Evolutionary conservation across 2,797 vertebrate genomes (phyloP).

Genomic region (Pipistrellus nathusii): DNA sequence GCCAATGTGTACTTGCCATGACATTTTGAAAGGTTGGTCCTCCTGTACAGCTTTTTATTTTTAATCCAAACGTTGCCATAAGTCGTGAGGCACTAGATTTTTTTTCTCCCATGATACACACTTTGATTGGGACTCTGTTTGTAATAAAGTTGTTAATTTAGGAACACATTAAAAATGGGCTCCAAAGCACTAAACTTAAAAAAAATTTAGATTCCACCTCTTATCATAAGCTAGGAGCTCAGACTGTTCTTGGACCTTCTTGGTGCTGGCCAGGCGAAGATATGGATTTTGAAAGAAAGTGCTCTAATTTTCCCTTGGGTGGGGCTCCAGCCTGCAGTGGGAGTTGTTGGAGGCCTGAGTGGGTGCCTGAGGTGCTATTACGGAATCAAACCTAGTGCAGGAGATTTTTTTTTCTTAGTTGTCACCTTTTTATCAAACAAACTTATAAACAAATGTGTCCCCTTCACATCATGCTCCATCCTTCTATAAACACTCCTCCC

Average conservation of each 20-base stretch:
- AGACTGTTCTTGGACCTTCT: neutral
- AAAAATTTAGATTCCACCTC: neutral
- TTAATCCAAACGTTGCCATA: slow-evolving; percentile 19
- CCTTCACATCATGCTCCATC: neutral
- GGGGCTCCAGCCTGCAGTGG: slow-evolving; percentile 66
- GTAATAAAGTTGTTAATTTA: slow-evolving; percentile 42
- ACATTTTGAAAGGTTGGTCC: neutral
- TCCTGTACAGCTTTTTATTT: neutral
- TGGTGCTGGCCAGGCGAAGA: neutral
- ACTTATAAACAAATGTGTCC: neutral
- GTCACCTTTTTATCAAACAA: slow-evolving; percentile 8
- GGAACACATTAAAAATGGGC: neutral
- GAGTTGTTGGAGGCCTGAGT: slow-evolving; percentile 79
- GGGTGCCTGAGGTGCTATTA: slow-evolving; percentile 63
- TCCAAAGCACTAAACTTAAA: neutral
- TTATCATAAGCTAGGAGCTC: neutral
- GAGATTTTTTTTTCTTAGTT: slow-evolving; percentile 41
- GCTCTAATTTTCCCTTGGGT: neutral
- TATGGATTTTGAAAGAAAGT: neutral
- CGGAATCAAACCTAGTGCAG: slow-evolving; percentile 74
- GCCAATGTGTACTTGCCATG: neutral
- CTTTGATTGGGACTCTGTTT: neutral
- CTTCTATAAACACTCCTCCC: neutral
- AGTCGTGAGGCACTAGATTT: neutral
- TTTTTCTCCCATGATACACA: neutral